Evolutionary conservation across 2,888 invertebrate genomes (phyloP), one percentile per base, ranked within the genome.

Genomic region (Eilema sororculum): DNA sequence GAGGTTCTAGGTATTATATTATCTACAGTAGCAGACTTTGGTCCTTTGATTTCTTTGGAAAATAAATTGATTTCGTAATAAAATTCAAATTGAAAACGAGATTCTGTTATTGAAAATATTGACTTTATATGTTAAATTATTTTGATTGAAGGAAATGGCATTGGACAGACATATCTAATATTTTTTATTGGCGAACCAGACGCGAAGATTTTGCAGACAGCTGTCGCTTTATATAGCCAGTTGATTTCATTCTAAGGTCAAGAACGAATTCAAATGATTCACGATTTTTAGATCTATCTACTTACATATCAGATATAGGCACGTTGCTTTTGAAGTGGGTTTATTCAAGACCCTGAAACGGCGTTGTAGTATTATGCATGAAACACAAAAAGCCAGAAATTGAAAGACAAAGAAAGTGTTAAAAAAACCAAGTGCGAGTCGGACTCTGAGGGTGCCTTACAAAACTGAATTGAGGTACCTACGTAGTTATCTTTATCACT

Each of bases 1-100:
- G 4, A 3, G 20, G 5, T 46, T 46, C 46, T 20, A 20, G 46
- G 46, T 20, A n/a, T 46, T 46, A 20, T 46, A 46, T 46, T 46
- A 46, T 52, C n/a, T 20, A n/a, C 52, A 46, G 16, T n/a, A n/a
- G n/a, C n/a, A 16, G 20, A 22, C 13, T 56, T 25, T n/a, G 63
- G 30, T 58, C 22, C 71, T 67, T 52, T 64, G 71, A 59, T 63
- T 24, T 64, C 20, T 33, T 63, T 46, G n/a, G 52, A 16, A 67
- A 25, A 63, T 10, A 22, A 68, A 71, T 60, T 28, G 63, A 67
- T 59, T 68, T 65, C 65, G 60, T 72, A 25, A 59, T 59, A 65
- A 71, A 71, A 69, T 71, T 71, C 25, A 74, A 72, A 72, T 79
- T 74, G 69, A 71, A 72, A 70, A 68, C 67, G 3, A 10, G 25